These are phyloP conservation scores for Menidia beryllina DNA, from an alignment of 2,113 vertebrate genomes.

Conservation along the genomic window DNA sequence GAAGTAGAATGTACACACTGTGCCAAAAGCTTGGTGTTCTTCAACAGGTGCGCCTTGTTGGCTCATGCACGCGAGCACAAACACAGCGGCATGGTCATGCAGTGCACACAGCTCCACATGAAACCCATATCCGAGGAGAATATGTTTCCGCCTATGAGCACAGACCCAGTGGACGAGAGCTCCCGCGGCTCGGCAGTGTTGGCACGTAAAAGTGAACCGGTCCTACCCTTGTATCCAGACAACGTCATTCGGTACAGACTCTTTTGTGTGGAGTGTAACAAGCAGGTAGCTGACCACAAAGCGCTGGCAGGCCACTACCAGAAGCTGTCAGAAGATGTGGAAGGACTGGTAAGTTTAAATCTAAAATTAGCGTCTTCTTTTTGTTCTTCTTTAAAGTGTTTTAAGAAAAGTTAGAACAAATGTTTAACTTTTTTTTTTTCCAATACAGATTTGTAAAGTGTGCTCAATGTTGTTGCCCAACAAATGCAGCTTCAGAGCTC, in stretches of 20 bases:
- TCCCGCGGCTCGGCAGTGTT: constrained; percentile 37
- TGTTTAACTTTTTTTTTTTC: constrained; percentile 8
- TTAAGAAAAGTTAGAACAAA: no score
- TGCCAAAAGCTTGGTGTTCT: constrained; percentile 90
- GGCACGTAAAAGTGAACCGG: constrained; percentile 72
- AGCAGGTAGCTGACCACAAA: constrained; percentile 88
- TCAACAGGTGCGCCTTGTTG: constrained; percentile 94
- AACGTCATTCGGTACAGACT: constrained; percentile 85
- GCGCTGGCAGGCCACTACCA: constrained; percentile 95
- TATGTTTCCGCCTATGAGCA: constrained; percentile 86
- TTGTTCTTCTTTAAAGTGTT: background rate
- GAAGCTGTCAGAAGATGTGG: constrained; percentile 86
- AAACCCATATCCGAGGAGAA: constrained; percentile 91
- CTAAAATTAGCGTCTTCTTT: background rate
- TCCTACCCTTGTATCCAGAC: constrained; percentile 90
- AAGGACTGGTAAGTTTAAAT: constrained; percentile 87
- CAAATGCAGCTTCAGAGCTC: constrained; percentile 93
- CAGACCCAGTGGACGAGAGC: constrained; percentile 51
- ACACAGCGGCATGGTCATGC: constrained; percentile 91
- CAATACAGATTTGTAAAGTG: constrained; percentile 88
- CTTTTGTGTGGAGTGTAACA: constrained; percentile 93
- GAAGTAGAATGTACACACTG: constrained; percentile 95
- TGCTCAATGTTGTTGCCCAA: constrained; percentile 97
- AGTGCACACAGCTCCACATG: constrained; percentile 95
- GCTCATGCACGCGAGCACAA: constrained; percentile 95